phyloP scores from a whole-genome alignment of 2,113 vertebrate species.

The Regulus satrapa region DNA sequence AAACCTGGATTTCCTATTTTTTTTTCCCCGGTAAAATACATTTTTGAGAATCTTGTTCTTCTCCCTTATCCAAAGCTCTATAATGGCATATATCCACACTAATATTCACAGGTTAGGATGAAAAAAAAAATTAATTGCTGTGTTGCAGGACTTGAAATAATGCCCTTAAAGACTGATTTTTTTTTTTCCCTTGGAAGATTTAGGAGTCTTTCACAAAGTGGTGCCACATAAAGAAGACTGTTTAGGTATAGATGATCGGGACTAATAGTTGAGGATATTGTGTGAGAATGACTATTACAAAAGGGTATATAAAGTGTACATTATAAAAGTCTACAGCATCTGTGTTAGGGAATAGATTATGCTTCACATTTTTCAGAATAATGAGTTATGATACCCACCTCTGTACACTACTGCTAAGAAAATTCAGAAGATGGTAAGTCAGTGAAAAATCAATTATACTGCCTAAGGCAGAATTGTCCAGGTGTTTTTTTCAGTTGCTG shows the following conservation, averaged over 20 bases:
- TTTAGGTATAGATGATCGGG: background rate
- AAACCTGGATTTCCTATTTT: slow-evolving; percentile 57
- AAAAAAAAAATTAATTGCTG: background rate
- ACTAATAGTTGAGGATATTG: background rate
- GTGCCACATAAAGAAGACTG: background rate
- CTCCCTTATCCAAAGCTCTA: background rate
- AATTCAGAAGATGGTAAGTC: background rate
- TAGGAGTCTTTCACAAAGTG: background rate
- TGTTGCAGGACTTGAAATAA: slow-evolving; percentile 18
- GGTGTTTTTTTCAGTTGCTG: background rate
- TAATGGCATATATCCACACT: background rate
- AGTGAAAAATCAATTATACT: background rate
- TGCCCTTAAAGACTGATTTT: background rate
- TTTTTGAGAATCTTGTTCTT: background rate
- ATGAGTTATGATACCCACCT: background rate
- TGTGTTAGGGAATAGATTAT: background rate
- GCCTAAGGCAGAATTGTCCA: background rate
- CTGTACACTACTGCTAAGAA: background rate
- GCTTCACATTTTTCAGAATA: background rate
- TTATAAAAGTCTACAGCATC: background rate
- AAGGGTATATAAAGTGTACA: background rate
- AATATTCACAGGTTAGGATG: background rate
- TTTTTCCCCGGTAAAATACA: background rate
- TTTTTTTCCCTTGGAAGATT: background rate
- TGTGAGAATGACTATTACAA: background rate